phyloP scores from a whole-genome alignment of 2,113 vertebrate species.

The Paradoxurus hermaphroditus region DNA sequence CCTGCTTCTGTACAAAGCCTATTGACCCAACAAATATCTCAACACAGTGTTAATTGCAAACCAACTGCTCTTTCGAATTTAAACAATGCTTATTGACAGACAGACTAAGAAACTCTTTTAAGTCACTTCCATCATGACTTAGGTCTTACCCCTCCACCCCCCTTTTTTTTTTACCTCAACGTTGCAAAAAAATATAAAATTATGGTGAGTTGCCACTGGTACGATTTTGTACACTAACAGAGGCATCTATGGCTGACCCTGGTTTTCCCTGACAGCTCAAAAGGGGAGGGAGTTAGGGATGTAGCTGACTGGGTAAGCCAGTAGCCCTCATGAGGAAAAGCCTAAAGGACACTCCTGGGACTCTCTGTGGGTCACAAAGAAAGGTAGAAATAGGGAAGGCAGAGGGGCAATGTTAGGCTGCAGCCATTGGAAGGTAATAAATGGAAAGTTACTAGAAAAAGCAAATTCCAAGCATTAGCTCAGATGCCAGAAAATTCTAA shows the following conservation, averaged over 20 bases:
- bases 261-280: background rate
- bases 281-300: background rate
- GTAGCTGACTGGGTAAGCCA: background rate
- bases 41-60: background rate
- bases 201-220: background rate
- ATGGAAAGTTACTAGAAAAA: background rate
- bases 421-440: background rate
- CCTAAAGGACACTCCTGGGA: background rate
- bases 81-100: background rate
- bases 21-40: background rate
- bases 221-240: background rate
- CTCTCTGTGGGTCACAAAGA: background rate
- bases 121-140: background rate
- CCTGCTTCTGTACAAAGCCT: background rate
- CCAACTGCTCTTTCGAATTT: background rate
- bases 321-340: background rate
- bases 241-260: background rate
- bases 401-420: background rate
- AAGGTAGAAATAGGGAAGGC: rapidly evolving
- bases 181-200: background rate
- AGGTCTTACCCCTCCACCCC: rapidly evolving
- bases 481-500: background rate
- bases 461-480: background rate
- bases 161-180: background rate
- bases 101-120: background rate